Conservation (phyloP, 1,140 invertebrate species). For the Brachionus rotundiformis region DNA sequence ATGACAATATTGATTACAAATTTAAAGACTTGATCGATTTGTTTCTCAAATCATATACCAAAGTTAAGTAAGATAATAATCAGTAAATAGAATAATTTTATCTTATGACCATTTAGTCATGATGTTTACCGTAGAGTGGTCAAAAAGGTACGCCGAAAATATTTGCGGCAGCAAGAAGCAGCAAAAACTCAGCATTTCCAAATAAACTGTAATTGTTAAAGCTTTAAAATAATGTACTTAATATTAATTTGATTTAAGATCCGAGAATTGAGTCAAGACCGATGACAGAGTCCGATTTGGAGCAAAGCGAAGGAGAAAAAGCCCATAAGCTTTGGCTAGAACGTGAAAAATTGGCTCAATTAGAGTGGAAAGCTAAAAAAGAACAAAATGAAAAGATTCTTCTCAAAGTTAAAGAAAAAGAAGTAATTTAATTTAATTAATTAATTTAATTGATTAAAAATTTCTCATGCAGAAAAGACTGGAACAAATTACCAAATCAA, state of each 20-base stretch:
- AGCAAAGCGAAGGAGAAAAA: background rate
- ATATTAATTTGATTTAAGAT: background rate
- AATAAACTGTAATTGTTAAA: background rate
- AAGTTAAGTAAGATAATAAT: conserved; percentile 18
- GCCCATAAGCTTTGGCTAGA: background rate
- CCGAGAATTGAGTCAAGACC: conserved; percentile 14
- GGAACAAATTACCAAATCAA: background rate
- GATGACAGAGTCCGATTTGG: background rate
- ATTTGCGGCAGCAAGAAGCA: background rate
- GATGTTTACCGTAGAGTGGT: background rate
- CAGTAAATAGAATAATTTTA: too few relatives aligned
- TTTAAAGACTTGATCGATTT: conserved; percentile 8
- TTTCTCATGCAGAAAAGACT: background rate
- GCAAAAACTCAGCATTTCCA: too few relatives aligned
- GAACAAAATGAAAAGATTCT: conserved; percentile 56
- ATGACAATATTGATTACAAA: background rate
- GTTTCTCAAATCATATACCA: background rate
- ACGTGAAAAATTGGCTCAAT: conserved; percentile 56
- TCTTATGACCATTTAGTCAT: background rate
- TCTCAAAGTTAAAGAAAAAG: conserved; percentile 43
- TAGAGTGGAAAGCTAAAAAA: conserved; percentile 58
- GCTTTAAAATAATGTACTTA: background rate
- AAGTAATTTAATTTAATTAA: background rate
- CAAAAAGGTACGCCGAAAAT: conserved; percentile 25
- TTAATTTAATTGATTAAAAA: background rate